Percentiles rank a stretch among this genome's conserved stretches.
Evolutionary conservation across 2,888 invertebrate genomes (phyloP).

Genomic region (Archips xylosteana): DNA sequence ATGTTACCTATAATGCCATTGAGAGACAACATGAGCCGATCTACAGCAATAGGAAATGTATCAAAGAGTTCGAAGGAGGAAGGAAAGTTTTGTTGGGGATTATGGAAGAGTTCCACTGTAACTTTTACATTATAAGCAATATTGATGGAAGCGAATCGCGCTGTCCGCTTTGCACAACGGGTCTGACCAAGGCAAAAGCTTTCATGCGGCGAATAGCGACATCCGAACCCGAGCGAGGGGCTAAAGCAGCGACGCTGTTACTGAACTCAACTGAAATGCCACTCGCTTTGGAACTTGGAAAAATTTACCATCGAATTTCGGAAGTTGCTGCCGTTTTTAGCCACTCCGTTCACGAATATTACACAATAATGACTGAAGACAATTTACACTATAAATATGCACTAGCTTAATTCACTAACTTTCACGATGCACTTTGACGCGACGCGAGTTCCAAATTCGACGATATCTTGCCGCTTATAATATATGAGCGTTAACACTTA

Average conservation of each 20-base stretch:
- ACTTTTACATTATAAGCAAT: conserved; percentile 73
- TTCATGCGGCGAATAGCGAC: conserved; percentile 65
- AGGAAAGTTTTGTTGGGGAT: conserved; percentile 68
- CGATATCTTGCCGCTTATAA: conserved; percentile 71
- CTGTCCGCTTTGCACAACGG: conserved; percentile 55
- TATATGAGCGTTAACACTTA: conserved; percentile 83
- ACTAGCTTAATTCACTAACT: conserved; percentile 80
- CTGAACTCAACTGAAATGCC: conserved; percentile 65
- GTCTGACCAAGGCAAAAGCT: conserved; percentile 69
- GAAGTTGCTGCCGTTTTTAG: conserved; percentile 69
- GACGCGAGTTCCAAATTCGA: conserved; percentile 83
- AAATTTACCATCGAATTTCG: conserved; percentile 79
- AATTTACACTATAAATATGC: conserved; percentile 63
- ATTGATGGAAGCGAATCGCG: conserved; percentile 63
- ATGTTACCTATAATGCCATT: not conserved
- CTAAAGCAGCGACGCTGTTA: conserved; percentile 43
- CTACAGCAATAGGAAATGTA: conserved; percentile 48
- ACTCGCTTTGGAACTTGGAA: conserved; percentile 68
- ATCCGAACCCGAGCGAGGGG: conserved; percentile 62
- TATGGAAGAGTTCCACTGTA: conserved; percentile 69
- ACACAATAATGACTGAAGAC: conserved; percentile 56
- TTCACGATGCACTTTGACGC: conserved; percentile 77
- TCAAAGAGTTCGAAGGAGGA: conserved; percentile 57
- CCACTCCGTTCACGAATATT: conserved; percentile 65
- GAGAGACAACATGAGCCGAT: not conserved